These are phyloP conservation scores for Archilochus colubris DNA, from an alignment of 2,113 vertebrate genomes.

Conservation along the genomic window DNA sequence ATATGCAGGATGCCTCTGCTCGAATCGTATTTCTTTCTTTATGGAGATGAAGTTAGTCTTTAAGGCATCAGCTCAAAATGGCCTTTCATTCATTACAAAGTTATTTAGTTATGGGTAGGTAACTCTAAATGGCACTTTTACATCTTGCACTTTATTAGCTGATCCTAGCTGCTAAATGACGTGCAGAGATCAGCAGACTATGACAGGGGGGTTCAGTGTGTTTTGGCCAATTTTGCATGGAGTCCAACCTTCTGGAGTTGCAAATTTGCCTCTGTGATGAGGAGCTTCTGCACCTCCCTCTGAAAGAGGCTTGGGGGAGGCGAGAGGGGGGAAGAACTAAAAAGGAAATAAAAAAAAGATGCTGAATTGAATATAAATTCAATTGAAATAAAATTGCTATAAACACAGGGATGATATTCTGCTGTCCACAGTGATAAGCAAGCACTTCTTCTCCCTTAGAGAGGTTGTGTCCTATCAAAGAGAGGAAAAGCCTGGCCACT, in stretches of 20 bases:
- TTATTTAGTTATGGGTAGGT: constrained; percentile 67
- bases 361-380: not conserved
- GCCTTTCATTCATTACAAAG: constrained; percentile 65
- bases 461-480: not conserved
- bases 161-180: constrained; percentile 40
- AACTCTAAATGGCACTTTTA: constrained; percentile 52
- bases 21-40: constrained; percentile 40
- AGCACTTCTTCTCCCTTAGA: not conserved
- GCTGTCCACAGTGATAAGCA: not conserved
- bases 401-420: not conserved
- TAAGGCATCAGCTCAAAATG: constrained; percentile 48
- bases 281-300: not conserved
- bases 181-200: not conserved
- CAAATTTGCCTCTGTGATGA: not conserved
- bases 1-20: not conserved
- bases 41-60: constrained; percentile 54
- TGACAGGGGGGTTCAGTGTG: not conserved
- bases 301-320: not conserved
- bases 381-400: not conserved
- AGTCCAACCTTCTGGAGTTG: not conserved
- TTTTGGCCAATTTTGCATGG: constrained; percentile 11
- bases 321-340: not conserved
- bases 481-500: not conserved
- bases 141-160: constrained; percentile 47
- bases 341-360: not conserved